These are phyloP conservation scores for Denticeps clupeoides DNA, from an alignment of 2,797 vertebrate species.

Conservation along the genomic window DNA sequence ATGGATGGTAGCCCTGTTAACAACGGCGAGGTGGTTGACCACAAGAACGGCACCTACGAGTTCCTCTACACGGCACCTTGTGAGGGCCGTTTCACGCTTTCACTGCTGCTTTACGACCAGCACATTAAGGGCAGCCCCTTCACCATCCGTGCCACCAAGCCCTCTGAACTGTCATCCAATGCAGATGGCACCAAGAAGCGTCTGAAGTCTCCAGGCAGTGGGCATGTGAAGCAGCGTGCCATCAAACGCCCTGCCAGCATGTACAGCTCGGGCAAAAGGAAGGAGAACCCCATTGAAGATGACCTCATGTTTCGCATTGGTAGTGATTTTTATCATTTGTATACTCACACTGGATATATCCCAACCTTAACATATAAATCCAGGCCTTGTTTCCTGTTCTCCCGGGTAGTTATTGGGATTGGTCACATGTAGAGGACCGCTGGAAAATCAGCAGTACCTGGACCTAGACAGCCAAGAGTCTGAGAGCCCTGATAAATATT, in stretches of 20 bases:
- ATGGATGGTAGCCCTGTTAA: slow-evolving; percentile 63
- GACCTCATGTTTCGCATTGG: slow-evolving; percentile 90
- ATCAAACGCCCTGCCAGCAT: slow-evolving; percentile 88
- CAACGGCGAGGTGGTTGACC: slow-evolving; percentile 83
- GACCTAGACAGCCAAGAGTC: too few species aligned
- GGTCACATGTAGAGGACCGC: too few species aligned
- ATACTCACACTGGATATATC: too few species aligned
- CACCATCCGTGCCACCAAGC: slow-evolving; percentile 78
- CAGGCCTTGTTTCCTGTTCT: too few species aligned
- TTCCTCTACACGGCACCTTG: slow-evolving; percentile 78
- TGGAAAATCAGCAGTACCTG: too few species aligned
- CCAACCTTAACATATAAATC: too few species aligned
- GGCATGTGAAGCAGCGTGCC: slow-evolving; percentile 85
- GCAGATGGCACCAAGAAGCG: slow-evolving; percentile 78
- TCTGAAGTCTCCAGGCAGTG: slow-evolving; percentile 82
- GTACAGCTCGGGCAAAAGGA: slow-evolving; percentile 91
- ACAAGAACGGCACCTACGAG: slow-evolving; percentile 94
- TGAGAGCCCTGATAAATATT: too few species aligned
- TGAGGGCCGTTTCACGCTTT: slow-evolving; percentile 82
- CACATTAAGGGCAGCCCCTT: slow-evolving; percentile 93
- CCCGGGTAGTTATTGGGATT: too few species aligned
- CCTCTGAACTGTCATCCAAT: slow-evolving; percentile 68
- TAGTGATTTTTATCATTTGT: slow-evolving; percentile 37
- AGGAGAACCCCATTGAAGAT: slow-evolving; percentile 92
- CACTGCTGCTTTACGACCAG: slow-evolving; percentile 81